Conservation (phyloP, 2,888 invertebrate species). For the Ligdia adustata region DNA sequence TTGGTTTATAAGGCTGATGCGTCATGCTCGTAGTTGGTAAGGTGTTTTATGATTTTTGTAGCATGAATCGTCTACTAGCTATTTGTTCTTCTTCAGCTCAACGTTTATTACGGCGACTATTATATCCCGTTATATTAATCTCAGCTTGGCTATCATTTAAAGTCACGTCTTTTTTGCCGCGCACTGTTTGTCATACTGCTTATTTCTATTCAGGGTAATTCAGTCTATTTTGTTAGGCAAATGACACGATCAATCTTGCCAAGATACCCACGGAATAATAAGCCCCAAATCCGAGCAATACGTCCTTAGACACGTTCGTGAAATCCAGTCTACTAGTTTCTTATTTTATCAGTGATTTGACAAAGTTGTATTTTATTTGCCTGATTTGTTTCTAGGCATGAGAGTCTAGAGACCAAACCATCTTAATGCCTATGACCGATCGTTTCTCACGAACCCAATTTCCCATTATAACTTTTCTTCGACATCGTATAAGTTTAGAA, state of each 20-base stretch:
- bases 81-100: too few species aligned
- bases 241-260: constrained; percentile 24
- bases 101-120: too few species aligned
- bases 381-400: neutral
- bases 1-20: too few species aligned
- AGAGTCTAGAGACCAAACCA: neutral
- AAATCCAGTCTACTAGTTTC: neutral
- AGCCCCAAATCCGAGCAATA: constrained; percentile 13
- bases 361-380: neutral
- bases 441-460: neutral
- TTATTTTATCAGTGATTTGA: constrained; percentile 3
- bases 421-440: neutral
- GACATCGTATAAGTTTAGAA: neutral
- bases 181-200: neutral
- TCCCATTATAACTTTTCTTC: neutral
- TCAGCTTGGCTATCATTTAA: too few species aligned
- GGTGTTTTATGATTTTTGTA: too few species aligned
- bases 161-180: neutral
- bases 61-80: too few species aligned
- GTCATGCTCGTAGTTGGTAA: too few species aligned
- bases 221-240: constrained; percentile 13
- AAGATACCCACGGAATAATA: constrained; percentile 8
- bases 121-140: too few species aligned
- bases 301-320: constrained; percentile 10
- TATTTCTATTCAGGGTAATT: constrained; percentile 10